A percentile compares a stretch with the other conserved stretches of the same genome.
Conservation (phyloP, 1,140 invertebrate genomes). For the Trichoplusia ni region DNA sequence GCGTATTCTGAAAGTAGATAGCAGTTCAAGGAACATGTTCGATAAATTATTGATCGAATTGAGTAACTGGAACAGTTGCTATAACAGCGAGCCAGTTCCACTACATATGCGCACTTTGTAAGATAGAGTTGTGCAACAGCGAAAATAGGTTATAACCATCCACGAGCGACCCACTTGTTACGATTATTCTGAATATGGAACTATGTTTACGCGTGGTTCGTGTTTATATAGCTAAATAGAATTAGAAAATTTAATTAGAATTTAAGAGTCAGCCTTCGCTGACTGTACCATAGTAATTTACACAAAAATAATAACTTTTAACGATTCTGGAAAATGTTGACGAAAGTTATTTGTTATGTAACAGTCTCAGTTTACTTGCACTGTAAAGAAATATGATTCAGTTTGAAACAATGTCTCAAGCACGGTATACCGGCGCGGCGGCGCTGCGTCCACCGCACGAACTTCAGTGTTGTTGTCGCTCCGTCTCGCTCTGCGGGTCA, state of each 20-base stretch:
- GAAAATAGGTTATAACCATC: background rate
- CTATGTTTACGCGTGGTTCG: background rate
- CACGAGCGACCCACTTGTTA: background rate
- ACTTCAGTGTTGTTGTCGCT: constrained; percentile 79
- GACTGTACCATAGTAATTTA: no score
- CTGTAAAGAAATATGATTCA: constrained; percentile 1
- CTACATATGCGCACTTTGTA: background rate
- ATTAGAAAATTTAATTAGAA: no score
- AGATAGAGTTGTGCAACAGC: background rate
- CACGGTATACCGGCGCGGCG: constrained; percentile 28
- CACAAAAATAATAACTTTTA: no score
- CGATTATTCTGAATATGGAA: background rate
- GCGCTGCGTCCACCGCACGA: constrained; percentile 52
- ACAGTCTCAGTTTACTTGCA: background rate
- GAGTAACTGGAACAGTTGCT: constrained; percentile 19
- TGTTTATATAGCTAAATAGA: no score
- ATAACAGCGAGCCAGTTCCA: background rate
- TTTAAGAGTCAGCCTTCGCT: no score
- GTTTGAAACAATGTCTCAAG: constrained; percentile 29
- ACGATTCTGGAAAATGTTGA: no score
- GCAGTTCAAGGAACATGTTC: constrained; percentile 13
- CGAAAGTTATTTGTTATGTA: background rate
- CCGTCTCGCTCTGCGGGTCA: constrained; percentile 75
- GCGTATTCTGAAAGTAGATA: background rate
- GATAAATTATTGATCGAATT: constrained; percentile 27